Percentiles rank a stretch among this genome's conserved stretches.
Conservation (phyloP, 2,113 vertebrate species). For the Paramormyrops kingsleyae region DNA sequence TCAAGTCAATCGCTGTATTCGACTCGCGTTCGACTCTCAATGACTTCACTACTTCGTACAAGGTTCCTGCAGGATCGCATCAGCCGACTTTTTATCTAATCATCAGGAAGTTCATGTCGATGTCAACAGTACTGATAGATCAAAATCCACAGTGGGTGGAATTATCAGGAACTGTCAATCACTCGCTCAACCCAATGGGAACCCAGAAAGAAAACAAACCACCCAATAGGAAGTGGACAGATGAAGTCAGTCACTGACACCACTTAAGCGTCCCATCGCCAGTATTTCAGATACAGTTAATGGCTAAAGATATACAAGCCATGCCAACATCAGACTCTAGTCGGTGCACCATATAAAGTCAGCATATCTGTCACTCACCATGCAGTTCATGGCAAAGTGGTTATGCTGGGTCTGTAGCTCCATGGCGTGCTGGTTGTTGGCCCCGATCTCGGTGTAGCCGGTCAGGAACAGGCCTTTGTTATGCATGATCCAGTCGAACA, state of each 20-base stretch:
- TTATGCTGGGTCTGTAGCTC: slow-evolving; percentile 98
- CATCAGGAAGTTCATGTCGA: not conserved
- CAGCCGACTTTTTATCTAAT: not conserved
- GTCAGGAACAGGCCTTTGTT: slow-evolving; percentile 97
- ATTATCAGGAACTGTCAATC: not conserved
- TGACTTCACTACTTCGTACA: not conserved
- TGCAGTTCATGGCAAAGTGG: slow-evolving; percentile 98
- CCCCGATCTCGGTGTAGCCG: slow-evolving; percentile 93
- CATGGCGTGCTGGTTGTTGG: slow-evolving; percentile 85
- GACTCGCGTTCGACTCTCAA: not conserved
- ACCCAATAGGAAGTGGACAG: not conserved
- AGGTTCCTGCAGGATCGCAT: not conserved
- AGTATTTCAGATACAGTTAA: not conserved
- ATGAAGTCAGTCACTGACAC: not conserved
- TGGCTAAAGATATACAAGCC: not conserved
- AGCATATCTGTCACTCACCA: slow-evolving; percentile 69
- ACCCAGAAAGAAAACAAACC: not conserved
- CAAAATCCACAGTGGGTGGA: not conserved
- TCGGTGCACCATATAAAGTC: not conserved
- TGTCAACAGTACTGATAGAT: not conserved
- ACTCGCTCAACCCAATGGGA: not conserved
- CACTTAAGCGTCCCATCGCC: not conserved
- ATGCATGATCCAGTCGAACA: slow-evolving; percentile 99
- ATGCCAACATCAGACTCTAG: not conserved
- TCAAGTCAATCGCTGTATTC: not conserved